Conservation (phyloP, 2,888 invertebrate species). For the Caenorhabditis sinica region DNA sequence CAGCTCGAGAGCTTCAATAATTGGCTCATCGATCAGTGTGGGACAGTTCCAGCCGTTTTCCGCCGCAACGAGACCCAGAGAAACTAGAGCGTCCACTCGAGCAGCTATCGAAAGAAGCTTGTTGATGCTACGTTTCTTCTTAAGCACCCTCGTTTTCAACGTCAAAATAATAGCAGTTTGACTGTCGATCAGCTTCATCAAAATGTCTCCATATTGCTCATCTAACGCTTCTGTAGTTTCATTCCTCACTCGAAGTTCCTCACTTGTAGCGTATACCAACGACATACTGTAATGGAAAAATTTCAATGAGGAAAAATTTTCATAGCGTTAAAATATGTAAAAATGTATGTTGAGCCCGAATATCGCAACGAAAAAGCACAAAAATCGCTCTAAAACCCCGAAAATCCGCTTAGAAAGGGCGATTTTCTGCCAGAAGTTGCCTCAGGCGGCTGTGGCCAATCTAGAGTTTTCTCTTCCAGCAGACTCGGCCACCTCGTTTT, state of each 20-base stretch:
- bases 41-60: slow-evolving; percentile 87
- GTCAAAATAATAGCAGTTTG: slow-evolving; percentile 88
- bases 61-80: slow-evolving; percentile 63
- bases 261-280: slow-evolving; percentile 56
- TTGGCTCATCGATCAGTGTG: slow-evolving; percentile 85
- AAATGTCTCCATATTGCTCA: slow-evolving; percentile 89
- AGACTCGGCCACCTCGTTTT: no score
- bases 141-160: slow-evolving; percentile 87
- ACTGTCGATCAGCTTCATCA: slow-evolving; percentile 89
- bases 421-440: no score
- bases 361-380: no score
- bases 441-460: no score
- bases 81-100: slow-evolving; percentile 87
- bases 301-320: no score
- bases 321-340: no score
- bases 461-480: no score
- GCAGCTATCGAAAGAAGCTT: slow-evolving; percentile 87
- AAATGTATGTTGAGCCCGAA: no score
- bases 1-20: slow-evolving; percentile 72
- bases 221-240: slow-evolving; percentile 88
- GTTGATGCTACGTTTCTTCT: slow-evolving; percentile 86
- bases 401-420: no score
- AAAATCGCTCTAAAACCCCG: no score
- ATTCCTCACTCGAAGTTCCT: slow-evolving; percentile 88
- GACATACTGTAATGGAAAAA: slow-evolving; percentile 20